Evolutionary conservation across 53 echinoderm and acorn worm genomes (phyloP).

Genomic region (Pentamera pediparva): DNA sequence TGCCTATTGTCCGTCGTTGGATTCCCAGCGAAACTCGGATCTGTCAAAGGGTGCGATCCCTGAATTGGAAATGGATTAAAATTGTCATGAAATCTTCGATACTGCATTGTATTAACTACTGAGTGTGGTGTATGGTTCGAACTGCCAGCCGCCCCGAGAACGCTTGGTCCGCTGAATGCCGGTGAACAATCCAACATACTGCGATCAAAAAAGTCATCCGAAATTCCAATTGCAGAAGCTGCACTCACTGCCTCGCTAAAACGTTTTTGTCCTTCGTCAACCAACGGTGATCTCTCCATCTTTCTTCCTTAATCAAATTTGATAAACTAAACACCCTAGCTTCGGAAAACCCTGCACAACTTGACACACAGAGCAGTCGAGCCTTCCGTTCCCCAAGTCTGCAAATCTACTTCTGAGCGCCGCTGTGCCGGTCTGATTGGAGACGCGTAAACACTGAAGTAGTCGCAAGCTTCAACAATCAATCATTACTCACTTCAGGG

Average conservation of each 20-base stretch:
- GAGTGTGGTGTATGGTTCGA: conserved; percentile 25
- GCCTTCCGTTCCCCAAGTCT: conserved; percentile 39
- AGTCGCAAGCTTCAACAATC: conserved; percentile 94
- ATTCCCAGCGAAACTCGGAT: conserved; percentile 3
- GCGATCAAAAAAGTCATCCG: conserved; percentile 20
- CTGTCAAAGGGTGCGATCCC: conserved; percentile 23
- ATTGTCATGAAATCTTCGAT: conserved; percentile 32
- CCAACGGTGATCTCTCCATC: conserved; percentile 36
- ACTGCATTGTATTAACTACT: conserved; percentile 21
- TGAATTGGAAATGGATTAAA: conserved; percentile 32
- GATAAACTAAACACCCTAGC: conserved; percentile 24
- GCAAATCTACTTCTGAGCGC: conserved; percentile 43
- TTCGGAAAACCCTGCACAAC: conserved; percentile 21
- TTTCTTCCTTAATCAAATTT: conserved; percentile 25
- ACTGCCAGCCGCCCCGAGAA: conserved; percentile 31
- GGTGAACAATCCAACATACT: conserved; percentile 34
- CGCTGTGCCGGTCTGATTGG: conserved; percentile 67
- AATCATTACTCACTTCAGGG: conserved; percentile 98
- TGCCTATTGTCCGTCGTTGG: conserved; percentile 18
- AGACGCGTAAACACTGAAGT: conserved; percentile 92
- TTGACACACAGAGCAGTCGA: conserved; percentile 32
- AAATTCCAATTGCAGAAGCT: conserved; percentile 25
- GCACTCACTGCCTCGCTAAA: conserved; percentile 23
- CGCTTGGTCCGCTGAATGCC: conserved; percentile 18
- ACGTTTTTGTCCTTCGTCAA: conserved; percentile 29